Conservation (phyloP, 2,113 vertebrate genomes). For the Tragulus kanchil region DNA sequence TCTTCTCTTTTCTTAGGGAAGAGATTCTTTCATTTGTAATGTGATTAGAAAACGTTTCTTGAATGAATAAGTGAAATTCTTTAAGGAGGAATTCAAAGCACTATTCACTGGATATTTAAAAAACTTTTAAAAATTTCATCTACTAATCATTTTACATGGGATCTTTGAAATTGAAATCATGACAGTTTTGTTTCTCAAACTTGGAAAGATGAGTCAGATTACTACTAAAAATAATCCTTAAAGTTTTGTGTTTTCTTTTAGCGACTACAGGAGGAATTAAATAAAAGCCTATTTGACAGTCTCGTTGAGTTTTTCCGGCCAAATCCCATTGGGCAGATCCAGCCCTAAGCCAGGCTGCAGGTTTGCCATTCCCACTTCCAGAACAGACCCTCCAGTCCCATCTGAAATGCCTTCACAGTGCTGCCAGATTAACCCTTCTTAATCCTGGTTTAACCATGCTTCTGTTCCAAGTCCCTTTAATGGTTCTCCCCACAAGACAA, state of each 20-base stretch:
- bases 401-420: not conserved
- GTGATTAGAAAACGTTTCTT: slow-evolving; percentile 43
- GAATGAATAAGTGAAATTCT: slow-evolving; percentile 58
- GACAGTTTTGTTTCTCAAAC: slow-evolving; percentile 53
- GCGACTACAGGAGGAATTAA: slow-evolving; percentile 94
- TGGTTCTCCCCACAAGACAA: not conserved
- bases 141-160: slow-evolving; percentile 5
- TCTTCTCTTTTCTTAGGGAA: not conserved
- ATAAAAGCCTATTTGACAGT: slow-evolving; percentile 93
- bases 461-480: not conserved
- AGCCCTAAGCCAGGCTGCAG: not conserved
- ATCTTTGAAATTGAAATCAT: slow-evolving; percentile 27
- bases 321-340: not conserved
- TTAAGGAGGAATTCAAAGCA: not conserved
- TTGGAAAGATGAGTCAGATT: not conserved
- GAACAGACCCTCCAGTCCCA: not conserved
- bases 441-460: not conserved
- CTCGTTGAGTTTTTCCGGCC: slow-evolving; percentile 90
- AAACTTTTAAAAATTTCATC: slow-evolving; percentile 3
- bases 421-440: not conserved
- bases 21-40: slow-evolving; percentile 23
- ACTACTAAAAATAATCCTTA: slow-evolving; percentile 47
- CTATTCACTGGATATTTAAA: slow-evolving; percentile 7
- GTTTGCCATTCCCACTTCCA: not conserved
- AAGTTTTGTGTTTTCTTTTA: slow-evolving; percentile 82